Evolutionary conservation across 2,797 vertebrate genomes (phyloP), one percentile per base, ranked within the genome.

Genomic region (Cuculus canorus): DNA sequence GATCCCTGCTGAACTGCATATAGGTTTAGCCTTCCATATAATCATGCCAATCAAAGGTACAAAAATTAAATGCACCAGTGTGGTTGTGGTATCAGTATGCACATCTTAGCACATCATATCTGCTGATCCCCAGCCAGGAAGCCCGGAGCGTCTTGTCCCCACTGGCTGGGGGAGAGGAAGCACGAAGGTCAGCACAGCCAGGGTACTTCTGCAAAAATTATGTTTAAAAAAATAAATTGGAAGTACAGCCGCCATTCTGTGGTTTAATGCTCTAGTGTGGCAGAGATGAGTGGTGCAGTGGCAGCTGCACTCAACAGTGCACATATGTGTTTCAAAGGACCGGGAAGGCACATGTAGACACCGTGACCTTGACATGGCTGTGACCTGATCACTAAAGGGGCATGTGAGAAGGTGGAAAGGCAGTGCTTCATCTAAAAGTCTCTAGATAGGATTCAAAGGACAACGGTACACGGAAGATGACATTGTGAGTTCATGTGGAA

Each of bases 321-420:
- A 2, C 4, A 2, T 10, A 13, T 9, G n/a, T 5, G 19, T 15
- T 37, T 35, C 33, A 17, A 53, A 45, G 25, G 15, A 13, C 52
- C 47, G 30, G 37, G 32, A 66, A 73, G n/a, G 41, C 32, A 71
- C 33, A 12, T 0, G 0, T 23, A 11, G 35, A 13, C 32, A 63
- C 15, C 32, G 28, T 14, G n/a, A 80, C 15, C 11, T 6, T 59
- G 18, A 63, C 17, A 1, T 5, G 33, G 27, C 11, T 16, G 16
- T 13, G 21, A 72, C 32, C 12, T 5, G 15, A 23, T 28, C 0
- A 0, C 28, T 60, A 11, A 50, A 63, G 11, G 7, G 3, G 3
- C 21, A 8, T 6, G 23, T 4, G 1, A 47, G 45, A 80, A 66
- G 6, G 8, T 6, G 15, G 15, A 52, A 68, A 37, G 28, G 57